These are phyloP conservation scores for Pentamera pediparva DNA, from an alignment of 53 echinoderm and acorn worm species.

Conservation along the genomic window DNA sequence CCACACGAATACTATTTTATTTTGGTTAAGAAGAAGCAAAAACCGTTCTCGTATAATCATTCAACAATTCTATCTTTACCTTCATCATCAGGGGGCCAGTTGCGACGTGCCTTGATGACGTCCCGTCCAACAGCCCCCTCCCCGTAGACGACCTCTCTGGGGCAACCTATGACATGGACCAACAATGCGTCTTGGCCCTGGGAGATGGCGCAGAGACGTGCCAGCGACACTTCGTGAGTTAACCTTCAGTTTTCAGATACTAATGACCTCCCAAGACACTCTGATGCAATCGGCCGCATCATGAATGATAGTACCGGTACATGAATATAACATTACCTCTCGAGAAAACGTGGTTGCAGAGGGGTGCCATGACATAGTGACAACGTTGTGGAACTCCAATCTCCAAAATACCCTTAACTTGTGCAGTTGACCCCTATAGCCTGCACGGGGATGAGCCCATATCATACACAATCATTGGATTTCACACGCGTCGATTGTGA, in stretches of 20 bases:
- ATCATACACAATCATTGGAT: too few species aligned
- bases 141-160: constrained; percentile 64
- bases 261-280: not conserved
- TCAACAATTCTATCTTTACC: not conserved
- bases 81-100: constrained; percentile 63
- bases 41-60: not conserved
- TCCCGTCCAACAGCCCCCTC: constrained; percentile 44
- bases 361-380: too few species aligned
- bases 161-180: constrained; percentile 29
- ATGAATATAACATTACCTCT: too few species aligned
- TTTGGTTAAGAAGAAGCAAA: too few species aligned
- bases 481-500: too few species aligned
- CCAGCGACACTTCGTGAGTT: not conserved
- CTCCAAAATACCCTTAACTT: too few species aligned
- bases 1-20: too few species aligned
- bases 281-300: not conserved
- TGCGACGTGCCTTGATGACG: constrained; percentile 61
- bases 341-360: too few species aligned
- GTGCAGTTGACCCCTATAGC: too few species aligned
- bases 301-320: too few species aligned
- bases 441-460: too few species aligned
- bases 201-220: constrained; percentile 40
- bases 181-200: constrained; percentile 63
- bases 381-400: too few species aligned
- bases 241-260: not conserved